Base-by-base conservation (phyloP, 2,888 invertebrate genomes). In the Scaptomyza reducta region DNA sequence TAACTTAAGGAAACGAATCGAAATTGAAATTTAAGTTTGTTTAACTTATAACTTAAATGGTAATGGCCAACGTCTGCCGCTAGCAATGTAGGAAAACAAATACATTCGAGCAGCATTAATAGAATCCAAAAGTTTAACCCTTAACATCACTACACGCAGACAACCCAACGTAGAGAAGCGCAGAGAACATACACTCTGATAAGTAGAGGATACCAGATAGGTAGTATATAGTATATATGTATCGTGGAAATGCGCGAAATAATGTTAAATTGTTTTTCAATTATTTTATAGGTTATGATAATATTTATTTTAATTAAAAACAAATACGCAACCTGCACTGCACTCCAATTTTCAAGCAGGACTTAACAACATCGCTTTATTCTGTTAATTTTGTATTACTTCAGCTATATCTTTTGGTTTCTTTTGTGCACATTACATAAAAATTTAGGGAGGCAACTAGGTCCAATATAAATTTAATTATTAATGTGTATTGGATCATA, bases 291-390 rank as follows among this genome's bases (percentile, higher is more conserved):
- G 89, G 86, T 80, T 86, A 79, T 71, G 79, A 77, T 67, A 89
- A 85, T 87, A 85, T 89, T 85, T 83, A 85, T 87, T 89, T 89
- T 89, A 89, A 89, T 89, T 89, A 87, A 88, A 87, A 81, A 78
- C 78, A 84, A 87, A 87, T 85, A 71, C 71, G 59, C 53, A n/a
- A 11, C 14, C 14, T 11, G 73, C 27, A 31, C 25, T 38, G 27
- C 22, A 56, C 14, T 38, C 51, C 51, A 25, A 40, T 63, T 38
- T 31, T 22, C 63, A 11, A 31, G 13, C 64, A 18, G 42, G 14
- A 65, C 41, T 65, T 64, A 41, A 31, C 53, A 42, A 53, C 41
- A 57, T 42, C 22, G 33, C 41, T 50, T 33, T 29, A 14, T 60
- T 41, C 40, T 38, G 10, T 22, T 22, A n/a, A 45, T 45, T 10